These are phyloP conservation scores for Neodon shergylaensis DNA, from an alignment of 2,113 vertebrate species.

Conservation along the genomic window DNA sequence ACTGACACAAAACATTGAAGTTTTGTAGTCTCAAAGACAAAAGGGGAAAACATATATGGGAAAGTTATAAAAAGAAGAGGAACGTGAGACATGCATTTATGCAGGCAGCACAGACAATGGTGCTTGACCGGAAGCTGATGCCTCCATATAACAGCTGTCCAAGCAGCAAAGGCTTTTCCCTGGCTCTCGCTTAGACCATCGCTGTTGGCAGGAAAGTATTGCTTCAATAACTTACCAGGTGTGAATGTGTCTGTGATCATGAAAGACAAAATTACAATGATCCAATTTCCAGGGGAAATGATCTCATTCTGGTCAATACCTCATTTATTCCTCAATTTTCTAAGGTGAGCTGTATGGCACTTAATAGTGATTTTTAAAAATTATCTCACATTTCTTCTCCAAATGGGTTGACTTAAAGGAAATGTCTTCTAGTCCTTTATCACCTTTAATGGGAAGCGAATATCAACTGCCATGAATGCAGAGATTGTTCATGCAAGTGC, in stretches of 20 bases:
- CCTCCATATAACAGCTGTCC: background rate
- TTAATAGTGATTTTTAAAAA: constrained; percentile 31
- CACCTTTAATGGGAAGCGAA: constrained; percentile 10
- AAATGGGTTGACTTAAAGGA: constrained; percentile 10
- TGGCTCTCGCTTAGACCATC: background rate
- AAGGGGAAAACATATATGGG: constrained; percentile 47
- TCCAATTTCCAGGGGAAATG: background rate
- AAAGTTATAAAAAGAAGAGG: constrained; percentile 35
- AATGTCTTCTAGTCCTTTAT: background rate
- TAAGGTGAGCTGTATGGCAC: background rate
- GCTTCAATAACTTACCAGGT: background rate
- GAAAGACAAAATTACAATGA: background rate
- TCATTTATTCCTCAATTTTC: constrained; percentile 9
- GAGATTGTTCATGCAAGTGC: constrained; percentile 22
- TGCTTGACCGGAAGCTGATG: background rate
- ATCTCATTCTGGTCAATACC: background rate
- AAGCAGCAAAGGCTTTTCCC: background rate
- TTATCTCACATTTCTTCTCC: background rate
- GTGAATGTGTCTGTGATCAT: background rate
- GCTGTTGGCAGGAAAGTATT: background rate
- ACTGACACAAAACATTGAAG: constrained; percentile 58
- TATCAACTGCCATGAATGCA: background rate
- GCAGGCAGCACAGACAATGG: rapidly evolving
- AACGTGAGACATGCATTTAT: background rate
- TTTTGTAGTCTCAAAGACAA: constrained; percentile 30